phyloP scores from a whole-genome alignment of 53 echinoderm and acorn worm genomes.

The Actinopyga echinites region DNA sequence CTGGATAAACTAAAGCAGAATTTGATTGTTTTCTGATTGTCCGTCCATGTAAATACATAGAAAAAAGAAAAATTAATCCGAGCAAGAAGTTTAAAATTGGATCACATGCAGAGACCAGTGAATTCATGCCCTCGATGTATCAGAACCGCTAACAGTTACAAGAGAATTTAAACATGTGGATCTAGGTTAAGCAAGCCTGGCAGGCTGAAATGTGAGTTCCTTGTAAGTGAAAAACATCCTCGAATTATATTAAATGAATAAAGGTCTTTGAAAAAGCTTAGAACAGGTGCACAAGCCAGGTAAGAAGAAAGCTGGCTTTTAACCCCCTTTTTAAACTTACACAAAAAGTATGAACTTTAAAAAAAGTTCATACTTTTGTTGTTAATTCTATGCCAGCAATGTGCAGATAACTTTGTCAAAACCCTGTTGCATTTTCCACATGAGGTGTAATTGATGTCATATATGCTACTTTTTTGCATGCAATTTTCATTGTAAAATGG shows the following conservation, averaged over 20 bases:
- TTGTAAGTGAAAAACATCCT: slow-evolving; percentile 31
- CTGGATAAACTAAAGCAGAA: not conserved
- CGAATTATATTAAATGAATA: slow-evolving; percentile 25
- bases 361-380: no score
- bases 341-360: no score
- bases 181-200: slow-evolving; percentile 26
- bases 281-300: not conserved
- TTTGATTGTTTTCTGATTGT: slow-evolving; percentile 14
- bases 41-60: not conserved
- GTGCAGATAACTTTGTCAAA: no score
- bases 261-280: not conserved
- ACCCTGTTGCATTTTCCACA: no score
- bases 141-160: not conserved
- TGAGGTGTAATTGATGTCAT: no score
- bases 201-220: slow-evolving; percentile 13
- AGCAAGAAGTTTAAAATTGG: slow-evolving; percentile 3
- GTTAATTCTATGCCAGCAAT: no score
- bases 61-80: slow-evolving; percentile 15
- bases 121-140: slow-evolving; percentile 21
- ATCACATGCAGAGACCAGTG: not conserved
- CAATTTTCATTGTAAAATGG: no score
- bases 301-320: no score
- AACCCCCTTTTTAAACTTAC: no score
- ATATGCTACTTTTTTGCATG: no score
- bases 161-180: not conserved